These are phyloP conservation scores for Periophthalmus modestus DNA, from an alignment of 2,113 vertebrate species.

Conservation along the genomic window DNA sequence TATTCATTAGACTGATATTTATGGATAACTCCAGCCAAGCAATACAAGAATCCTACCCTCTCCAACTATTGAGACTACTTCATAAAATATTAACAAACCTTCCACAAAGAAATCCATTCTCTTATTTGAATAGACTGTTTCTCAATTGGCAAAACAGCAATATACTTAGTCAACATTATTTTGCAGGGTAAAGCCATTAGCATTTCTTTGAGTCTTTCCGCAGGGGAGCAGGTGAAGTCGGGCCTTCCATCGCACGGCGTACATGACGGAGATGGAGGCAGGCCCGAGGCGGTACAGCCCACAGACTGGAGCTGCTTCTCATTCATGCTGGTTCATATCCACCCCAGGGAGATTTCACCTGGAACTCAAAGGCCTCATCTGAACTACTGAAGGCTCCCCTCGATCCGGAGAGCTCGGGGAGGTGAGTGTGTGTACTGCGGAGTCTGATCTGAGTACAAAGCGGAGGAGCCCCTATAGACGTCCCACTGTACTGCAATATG, in stretches of 20 bases:
- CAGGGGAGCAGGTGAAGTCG: constrained; percentile 38
- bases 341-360: constrained; percentile 56
- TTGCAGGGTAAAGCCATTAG: constrained; percentile 15
- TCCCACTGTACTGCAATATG: background rate
- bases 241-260: constrained; percentile 57
- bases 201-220: constrained; percentile 14
- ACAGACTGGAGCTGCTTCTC: constrained; percentile 50
- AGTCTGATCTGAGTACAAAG: constrained; percentile 18
- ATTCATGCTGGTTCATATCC: constrained; percentile 55
- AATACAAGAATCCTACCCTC: background rate
- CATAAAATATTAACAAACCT: constrained; percentile 45
- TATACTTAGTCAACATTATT: constrained; percentile 34
- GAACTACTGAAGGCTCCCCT: constrained; percentile 44
- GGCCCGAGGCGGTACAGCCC: constrained; percentile 57
- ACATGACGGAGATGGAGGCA: constrained; percentile 50
- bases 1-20: constrained; percentile 12
- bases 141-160: constrained; percentile 27
- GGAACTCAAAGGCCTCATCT: constrained; percentile 35
- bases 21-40: constrained; percentile 15
- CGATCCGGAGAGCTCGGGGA: constrained; percentile 23
- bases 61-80: background rate
- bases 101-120: background rate
- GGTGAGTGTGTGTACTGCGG: constrained; percentile 17
- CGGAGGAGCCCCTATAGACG: constrained; percentile 13
- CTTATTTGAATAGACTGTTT: constrained; percentile 41